Percentiles rank a stretch among this genome's conserved stretches.
phyloP scores from a whole-genome alignment of 92 coral and sea anemone species.

The Palythoa caribaeorum region DNA sequence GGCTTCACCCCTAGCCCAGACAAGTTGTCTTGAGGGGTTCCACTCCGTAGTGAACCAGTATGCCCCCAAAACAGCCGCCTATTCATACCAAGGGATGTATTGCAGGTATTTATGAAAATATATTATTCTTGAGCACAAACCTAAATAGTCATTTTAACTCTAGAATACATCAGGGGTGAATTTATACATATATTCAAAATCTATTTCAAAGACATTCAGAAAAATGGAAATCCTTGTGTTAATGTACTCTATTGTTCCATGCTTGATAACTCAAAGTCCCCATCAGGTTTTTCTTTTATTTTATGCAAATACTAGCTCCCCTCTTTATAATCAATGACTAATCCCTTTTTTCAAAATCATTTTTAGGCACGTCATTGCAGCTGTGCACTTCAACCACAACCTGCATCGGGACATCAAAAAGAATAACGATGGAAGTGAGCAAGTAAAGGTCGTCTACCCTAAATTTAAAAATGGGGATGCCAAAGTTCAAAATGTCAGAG shows the following conservation, averaged over 20 bases:
- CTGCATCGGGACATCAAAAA: conserved; percentile 17
- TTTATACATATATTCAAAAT: neutral
- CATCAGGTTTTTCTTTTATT: neutral
- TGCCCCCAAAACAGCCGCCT: neutral
- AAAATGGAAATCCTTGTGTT: too few species aligned
- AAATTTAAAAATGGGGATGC: conserved; percentile 1
- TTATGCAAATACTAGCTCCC: too few species aligned
- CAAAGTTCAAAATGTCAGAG: neutral
- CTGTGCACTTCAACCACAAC: conserved; percentile 40
- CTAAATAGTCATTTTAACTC: too few species aligned
- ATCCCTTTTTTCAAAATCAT: too few species aligned
- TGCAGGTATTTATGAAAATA: too few species aligned
- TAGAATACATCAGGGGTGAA: neutral
- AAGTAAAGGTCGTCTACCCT: neutral
- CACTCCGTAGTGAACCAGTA: neutral
- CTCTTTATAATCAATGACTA: too few species aligned
- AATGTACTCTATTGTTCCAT: too few species aligned
- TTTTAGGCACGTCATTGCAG: too few species aligned
- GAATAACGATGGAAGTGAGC: conserved; percentile 19
- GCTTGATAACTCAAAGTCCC: too few species aligned
- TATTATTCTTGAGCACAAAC: too few species aligned
- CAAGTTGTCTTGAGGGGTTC: conserved; percentile 7
- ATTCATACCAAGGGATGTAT: too few species aligned
- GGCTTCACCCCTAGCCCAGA: conserved; percentile 8
- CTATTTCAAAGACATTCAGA: neutral